Base-by-base conservation (phyloP, 1,140 invertebrate genomes). In the Hesperophylax magnus region DNA sequence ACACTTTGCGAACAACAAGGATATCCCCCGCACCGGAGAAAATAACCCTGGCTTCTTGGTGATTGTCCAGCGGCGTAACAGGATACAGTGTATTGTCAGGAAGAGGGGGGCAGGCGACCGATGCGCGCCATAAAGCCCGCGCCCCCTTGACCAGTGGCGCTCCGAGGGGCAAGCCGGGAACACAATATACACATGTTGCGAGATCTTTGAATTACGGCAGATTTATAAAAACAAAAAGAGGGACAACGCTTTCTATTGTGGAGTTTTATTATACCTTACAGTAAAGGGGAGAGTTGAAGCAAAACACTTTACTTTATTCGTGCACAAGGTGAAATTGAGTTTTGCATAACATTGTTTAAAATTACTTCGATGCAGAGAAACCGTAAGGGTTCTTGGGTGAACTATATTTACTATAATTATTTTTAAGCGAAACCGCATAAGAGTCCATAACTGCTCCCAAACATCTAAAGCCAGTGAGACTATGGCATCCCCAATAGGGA, bases 131-230 rank as follows among this genome's bases (percentile, higher is more conserved):
- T 81, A 84, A 81, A 84, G 56, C 61, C 67, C 56, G 53, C 39
- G 72, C 27, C 76, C 79, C 31, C 77, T 47, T 18, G 18, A 54
- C 54, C 58, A 47, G 39, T 47, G 39, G 39, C 39, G 39, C 39
- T 47, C 39, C 39, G 34, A 67, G 71, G 47, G 71, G 67, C 67
- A 47, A n/a, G 34, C 52, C 8, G 71, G 22, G n/a, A 52, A 53
- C 31, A 63, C 82, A 71, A 61, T 54, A 79, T 78, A 67, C 79
- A 84, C 80, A 84, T 80, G 75, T 81, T 69, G 71, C 79, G 80
- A 67, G 79, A 79, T 81, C 82, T 84, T 84, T 84, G 82, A 84
- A 84, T 84, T 84, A 81, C 78, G 77, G 20, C 24, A 72, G 78
- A 79, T 79, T 79, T 79, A 72, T 77, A 76, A 76, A 60, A 76